Evolutionary conservation across 2,797 vertebrate species (phyloP), one percentile per base, ranked within the genome.

Genomic region (Oophaga sylvatica): DNA sequence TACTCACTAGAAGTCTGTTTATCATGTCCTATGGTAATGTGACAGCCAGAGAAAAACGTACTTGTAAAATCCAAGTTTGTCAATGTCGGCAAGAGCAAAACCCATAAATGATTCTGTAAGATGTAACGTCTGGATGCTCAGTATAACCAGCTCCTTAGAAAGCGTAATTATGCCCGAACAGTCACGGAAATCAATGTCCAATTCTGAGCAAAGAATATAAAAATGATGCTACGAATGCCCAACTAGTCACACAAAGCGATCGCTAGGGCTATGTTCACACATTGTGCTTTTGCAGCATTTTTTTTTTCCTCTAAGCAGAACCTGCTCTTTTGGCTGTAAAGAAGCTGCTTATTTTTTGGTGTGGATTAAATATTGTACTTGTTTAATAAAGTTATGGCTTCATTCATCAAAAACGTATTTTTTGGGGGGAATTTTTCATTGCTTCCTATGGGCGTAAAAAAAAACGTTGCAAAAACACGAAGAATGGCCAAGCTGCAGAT

Each of bases 61-160:
- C 48, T 77, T 26, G 48, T 56, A 77, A 53, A 77, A 77, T 56
- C 75, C 75, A 53, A 56, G 75, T 77, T 16, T 29, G 45, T 48
- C 45, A 56, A 77, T 53, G 45, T 76, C 45, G 53, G 45, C 73
- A 75, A 48, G 41, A 76, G 73, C 19, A 77, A 77, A 77, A 26
- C 22, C 73, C 35, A 77, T 77, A 26, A 77, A 77, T 53, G 73
- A 76, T 53, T 76, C 45, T 77, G 45, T 56, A 53, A 77, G 48
- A 77, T 77, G 11, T 56, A 56, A 26, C 15, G 22, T 75, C 35
- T 53, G 20, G 48, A 19, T 53, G 11, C n/a, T 77, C 75, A 16
- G 75, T 56, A 56, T 56, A 56, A 77, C 17, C 26, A 62, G 53
- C 26, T 79, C 13, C 2, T 56, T 79, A 79, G 15, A 79, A 59